These are phyloP conservation scores for Umimayanthus chanpuru DNA, from an alignment of 92 coral and sea anemone genomes.

Conservation along the genomic window DNA sequence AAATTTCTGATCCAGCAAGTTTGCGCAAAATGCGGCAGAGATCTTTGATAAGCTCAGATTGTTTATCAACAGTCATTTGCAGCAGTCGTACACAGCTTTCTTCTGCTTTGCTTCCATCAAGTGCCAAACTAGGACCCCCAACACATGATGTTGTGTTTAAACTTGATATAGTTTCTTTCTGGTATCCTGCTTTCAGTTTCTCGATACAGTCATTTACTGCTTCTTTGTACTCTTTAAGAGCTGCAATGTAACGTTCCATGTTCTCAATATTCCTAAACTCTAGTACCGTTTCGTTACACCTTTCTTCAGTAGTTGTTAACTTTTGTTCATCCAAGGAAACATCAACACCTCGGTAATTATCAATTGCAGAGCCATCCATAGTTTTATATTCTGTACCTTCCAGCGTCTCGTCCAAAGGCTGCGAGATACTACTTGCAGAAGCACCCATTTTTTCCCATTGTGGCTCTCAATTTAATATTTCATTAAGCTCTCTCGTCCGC, in stretches of 20 bases:
- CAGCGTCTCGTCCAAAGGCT: background rate
- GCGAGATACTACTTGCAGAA: background rate
- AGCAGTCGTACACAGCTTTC: background rate
- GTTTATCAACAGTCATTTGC: background rate
- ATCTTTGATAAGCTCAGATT: slow-evolving; percentile 7
- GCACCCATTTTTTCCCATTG: background rate
- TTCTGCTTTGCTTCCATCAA: background rate
- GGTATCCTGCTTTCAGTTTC: background rate
- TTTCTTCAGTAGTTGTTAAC: background rate
- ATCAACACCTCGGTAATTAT: background rate
- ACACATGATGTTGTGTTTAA: background rate
- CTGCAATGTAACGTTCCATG: background rate
- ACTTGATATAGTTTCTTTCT: background rate
- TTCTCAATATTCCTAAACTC: background rate
- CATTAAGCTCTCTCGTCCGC: background rate
- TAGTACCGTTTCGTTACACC: background rate
- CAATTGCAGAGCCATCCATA: no score
- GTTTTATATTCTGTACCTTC: background rate
- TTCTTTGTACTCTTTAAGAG: background rate
- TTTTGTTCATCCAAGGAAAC: background rate
- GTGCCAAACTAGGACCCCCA: background rate
- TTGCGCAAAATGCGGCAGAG: background rate
- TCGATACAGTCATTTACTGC: background rate
- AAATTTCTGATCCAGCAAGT: background rate
- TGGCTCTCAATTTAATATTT: no score